These are phyloP conservation scores for Leptodactylus fuscus DNA, from an alignment of 2,113 vertebrate genomes.

Conservation along the genomic window DNA sequence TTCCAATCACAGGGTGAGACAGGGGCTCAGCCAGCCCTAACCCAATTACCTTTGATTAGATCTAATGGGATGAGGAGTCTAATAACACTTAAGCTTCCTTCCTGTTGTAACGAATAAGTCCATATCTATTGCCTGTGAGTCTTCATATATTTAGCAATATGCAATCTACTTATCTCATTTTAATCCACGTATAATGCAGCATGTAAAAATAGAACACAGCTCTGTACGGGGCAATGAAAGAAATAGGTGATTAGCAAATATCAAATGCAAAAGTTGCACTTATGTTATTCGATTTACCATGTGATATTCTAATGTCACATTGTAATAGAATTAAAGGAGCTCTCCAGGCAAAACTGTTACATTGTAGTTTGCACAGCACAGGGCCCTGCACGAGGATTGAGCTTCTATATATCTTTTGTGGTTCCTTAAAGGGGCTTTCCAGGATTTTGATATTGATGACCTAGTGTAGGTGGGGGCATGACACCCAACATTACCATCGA, in stretches of 20 bases:
- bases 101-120: slow-evolving; percentile 50
- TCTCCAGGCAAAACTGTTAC: too few species aligned
- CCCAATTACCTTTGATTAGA: slow-evolving; percentile 61
- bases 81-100: slow-evolving; percentile 61
- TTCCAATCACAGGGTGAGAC: slow-evolving; percentile 61
- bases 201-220: slow-evolving; percentile 21
- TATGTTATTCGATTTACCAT: neutral
- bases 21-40: slow-evolving; percentile 58
- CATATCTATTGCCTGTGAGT: slow-evolving; percentile 53
- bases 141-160: slow-evolving; percentile 44
- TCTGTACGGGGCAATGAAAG: neutral
- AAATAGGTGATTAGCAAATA: neutral
- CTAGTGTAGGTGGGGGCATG: too few species aligned
- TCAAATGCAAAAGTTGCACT: neutral
- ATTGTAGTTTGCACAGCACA: too few species aligned
- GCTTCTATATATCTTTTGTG: too few species aligned
- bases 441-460: neutral
- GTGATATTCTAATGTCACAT: too few species aligned
- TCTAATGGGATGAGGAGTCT: slow-evolving; percentile 61
- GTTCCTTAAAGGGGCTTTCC: too few species aligned
- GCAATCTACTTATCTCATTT: slow-evolving; percentile 19
- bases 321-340: too few species aligned
- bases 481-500: too few species aligned
- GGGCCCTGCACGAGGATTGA: too few species aligned
- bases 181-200: slow-evolving; percentile 13